Conservation (phyloP, 2,797 vertebrate species). For the Furcifer pardalis region DNA sequence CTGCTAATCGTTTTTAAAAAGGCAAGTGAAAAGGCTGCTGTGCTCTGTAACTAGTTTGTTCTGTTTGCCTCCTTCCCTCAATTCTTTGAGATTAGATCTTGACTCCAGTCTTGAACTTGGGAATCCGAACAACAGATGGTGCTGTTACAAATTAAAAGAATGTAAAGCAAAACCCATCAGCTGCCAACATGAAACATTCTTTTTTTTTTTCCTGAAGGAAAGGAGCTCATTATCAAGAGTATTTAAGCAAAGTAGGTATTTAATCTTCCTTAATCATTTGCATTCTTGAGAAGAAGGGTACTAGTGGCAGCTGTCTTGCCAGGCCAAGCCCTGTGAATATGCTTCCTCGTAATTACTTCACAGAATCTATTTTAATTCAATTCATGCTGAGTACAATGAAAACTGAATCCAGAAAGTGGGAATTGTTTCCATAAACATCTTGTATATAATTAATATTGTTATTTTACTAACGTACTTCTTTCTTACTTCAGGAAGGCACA, state of each 20-base stretch:
- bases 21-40: not conserved
- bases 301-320: slow-evolving; percentile 41
- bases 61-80: slow-evolving; percentile 15
- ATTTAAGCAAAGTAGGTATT: slow-evolving; percentile 74
- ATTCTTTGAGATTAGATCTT: slow-evolving; percentile 18
- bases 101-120: slow-evolving; percentile 36
- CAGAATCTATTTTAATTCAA: slow-evolving; percentile 24
- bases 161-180: slow-evolving; percentile 71
- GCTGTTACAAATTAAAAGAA: slow-evolving; percentile 70
- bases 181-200: slow-evolving; percentile 69
- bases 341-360: slow-evolving; percentile 32
- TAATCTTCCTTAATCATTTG: slow-evolving; percentile 71
- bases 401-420: slow-evolving; percentile 28
- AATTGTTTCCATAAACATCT: slow-evolving; percentile 17
- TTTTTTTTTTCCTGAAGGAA: slow-evolving; percentile 58
- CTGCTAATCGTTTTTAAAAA: not conserved
- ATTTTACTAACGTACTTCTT: not conserved
- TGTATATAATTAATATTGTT: slow-evolving; percentile 27
- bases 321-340: slow-evolving; percentile 30
- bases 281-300: slow-evolving; percentile 66
- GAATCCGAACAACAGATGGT: slow-evolving; percentile 72
- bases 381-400: slow-evolving; percentile 31
- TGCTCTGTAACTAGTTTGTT: not conserved
- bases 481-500: slow-evolving; percentile 1
- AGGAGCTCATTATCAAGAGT: slow-evolving; percentile 74